These are phyloP conservation scores for Trissolcus japonicus DNA, from an alignment of 2,888 invertebrate species.

Conservation along the genomic window DNA sequence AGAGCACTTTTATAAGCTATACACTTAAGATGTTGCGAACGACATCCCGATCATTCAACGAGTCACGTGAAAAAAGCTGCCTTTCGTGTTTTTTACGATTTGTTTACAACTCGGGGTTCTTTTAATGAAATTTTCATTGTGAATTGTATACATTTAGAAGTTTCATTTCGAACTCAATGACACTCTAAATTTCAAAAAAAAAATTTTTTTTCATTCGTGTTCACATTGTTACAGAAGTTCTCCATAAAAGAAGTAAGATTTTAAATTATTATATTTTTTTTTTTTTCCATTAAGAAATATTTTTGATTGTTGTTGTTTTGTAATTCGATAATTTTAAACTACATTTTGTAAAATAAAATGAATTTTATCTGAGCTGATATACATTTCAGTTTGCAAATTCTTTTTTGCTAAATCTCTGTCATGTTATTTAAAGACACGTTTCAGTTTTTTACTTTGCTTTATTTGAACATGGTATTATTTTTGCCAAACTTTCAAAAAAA, in stretches of 20 bases:
- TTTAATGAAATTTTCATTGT: conserved; percentile 45
- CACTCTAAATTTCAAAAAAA: too few species aligned
- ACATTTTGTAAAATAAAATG: too few species aligned
- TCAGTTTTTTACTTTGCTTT: background rate
- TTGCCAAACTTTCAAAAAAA: conserved; percentile 26
- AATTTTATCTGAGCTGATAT: too few species aligned
- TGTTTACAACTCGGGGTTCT: conserved; percentile 69
- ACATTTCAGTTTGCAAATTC: too few species aligned
- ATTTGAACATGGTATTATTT: background rate
- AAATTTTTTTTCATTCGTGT: background rate
- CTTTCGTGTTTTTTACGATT: conserved; percentile 70
- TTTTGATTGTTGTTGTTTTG: too few species aligned
- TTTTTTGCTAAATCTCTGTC: too few species aligned
- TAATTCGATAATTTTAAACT: too few species aligned
- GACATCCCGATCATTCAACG: conserved; percentile 50
- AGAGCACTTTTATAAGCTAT: conserved; percentile 66
- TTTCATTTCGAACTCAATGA: too few species aligned
- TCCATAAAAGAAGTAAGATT: too few species aligned
- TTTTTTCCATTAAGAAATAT: too few species aligned
- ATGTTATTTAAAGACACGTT: too few species aligned
- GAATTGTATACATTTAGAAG: conserved; percentile 15
- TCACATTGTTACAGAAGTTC: background rate
- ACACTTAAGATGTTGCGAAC: conserved; percentile 40
- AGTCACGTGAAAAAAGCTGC: conserved; percentile 37
- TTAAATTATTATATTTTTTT: too few species aligned